Conservation (phyloP, 2,888 invertebrate genomes). For the Sericinus montela region DNA sequence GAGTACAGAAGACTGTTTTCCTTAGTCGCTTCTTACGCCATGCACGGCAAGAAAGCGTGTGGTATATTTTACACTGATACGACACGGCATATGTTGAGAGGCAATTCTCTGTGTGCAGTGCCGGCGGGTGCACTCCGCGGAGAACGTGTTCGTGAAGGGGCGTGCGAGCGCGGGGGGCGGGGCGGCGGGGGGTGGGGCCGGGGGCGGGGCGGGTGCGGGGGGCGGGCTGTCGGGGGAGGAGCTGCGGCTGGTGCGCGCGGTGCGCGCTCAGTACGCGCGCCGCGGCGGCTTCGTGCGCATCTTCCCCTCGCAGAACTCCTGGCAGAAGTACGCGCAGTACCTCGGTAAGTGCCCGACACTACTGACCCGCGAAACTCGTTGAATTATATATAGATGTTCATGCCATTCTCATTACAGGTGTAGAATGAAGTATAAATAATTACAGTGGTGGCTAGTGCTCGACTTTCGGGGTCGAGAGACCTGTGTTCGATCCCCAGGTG, state of each 20-base stretch:
- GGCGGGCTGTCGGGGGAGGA: slow-evolving; percentile 85
- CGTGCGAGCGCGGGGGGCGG: slow-evolving; percentile 45
- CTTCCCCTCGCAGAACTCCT: slow-evolving; percentile 93
- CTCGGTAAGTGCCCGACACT: slow-evolving; percentile 68
- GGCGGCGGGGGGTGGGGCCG: slow-evolving; percentile 25
- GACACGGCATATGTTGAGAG: background rate
- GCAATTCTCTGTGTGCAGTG: slow-evolving; percentile 58
- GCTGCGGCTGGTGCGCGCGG: slow-evolving; percentile 85
- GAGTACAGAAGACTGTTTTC: slow-evolving; percentile 14
- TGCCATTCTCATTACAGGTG: no score
- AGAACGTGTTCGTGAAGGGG: slow-evolving; percentile 66
- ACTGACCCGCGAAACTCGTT: no score
- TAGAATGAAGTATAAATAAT: no score
- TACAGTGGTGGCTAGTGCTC: no score
- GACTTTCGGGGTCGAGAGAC: no score
- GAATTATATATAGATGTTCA: no score
- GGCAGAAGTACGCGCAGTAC: slow-evolving; percentile 90
- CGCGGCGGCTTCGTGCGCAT: slow-evolving; percentile 94
- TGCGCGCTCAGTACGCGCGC: slow-evolving; percentile 88
- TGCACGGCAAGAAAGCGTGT: no score
- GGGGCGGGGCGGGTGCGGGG: no score
- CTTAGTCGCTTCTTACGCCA: no score
- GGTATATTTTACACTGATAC: no score
- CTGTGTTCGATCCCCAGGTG: no score
- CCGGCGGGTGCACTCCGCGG: slow-evolving; percentile 86